Conservation (phyloP, 2,797 vertebrate genomes). For the Enteromius argenteus region DNA sequence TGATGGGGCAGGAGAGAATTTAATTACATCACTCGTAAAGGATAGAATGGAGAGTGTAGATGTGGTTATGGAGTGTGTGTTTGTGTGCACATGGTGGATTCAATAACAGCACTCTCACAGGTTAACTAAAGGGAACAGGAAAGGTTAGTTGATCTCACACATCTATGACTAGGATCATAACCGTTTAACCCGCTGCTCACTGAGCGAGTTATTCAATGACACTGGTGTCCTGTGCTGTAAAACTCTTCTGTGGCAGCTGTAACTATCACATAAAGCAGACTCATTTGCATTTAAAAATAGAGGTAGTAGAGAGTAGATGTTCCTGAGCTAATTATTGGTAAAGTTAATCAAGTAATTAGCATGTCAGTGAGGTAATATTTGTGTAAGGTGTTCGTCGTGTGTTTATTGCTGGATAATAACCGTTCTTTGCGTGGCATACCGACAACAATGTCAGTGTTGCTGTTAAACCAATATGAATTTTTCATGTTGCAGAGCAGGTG, state of each 20-base stretch:
- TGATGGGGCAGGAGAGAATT: constrained; percentile 45
- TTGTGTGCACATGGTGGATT: constrained; percentile 38
- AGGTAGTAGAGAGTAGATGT: constrained; percentile 53
- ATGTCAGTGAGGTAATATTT: constrained; percentile 65
- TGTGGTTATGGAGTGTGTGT: constrained; percentile 11
- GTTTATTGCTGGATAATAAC: constrained; percentile 55
- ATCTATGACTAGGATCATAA: constrained; percentile 35
- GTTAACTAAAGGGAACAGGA: constrained; percentile 35
- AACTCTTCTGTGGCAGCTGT: constrained; percentile 47
- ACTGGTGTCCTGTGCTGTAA: constrained; percentile 29
- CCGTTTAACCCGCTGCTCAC: constrained; percentile 55
- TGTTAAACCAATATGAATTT: not conserved
- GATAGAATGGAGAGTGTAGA: constrained; percentile 3
- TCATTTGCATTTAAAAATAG: constrained; percentile 70
- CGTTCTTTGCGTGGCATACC: not conserved
- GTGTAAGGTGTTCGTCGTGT: constrained; percentile 50
- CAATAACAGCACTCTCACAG: constrained; percentile 32
- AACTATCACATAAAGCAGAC: constrained; percentile 28
- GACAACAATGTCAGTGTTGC: not conserved
- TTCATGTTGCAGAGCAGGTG: not conserved
- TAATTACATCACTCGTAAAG: constrained; percentile 36
- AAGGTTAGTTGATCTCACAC: constrained; percentile 6
- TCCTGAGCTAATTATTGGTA: constrained; percentile 72
- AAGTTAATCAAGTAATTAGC: constrained; percentile 74
- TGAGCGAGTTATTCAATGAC: constrained; percentile 34